Conservation (phyloP, 2,113 vertebrate genomes). For the Esox niger region DNA sequence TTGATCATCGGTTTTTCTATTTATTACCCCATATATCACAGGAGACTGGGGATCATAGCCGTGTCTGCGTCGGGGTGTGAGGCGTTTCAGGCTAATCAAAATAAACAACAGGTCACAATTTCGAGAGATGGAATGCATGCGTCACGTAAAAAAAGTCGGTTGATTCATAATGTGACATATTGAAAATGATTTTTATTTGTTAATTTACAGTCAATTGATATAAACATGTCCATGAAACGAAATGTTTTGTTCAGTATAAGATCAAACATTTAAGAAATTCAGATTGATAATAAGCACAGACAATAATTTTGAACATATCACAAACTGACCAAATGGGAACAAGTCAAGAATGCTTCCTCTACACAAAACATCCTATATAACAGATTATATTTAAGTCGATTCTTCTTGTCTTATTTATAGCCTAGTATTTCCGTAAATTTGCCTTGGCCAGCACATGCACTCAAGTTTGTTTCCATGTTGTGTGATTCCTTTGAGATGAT, state of each 20-base stretch:
- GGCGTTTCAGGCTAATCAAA: background rate
- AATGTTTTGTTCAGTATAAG: conserved; percentile 81
- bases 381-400: conserved; percentile 80
- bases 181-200: conserved; percentile 90
- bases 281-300: conserved; percentile 92
- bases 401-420: conserved; percentile 81
- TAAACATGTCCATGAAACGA: conserved; percentile 88
- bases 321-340: conserved; percentile 94
- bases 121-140: conserved; percentile 2
- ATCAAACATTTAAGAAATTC: conserved; percentile 92
- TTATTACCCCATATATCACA: too few species aligned
- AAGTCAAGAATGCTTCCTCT: conserved; percentile 94
- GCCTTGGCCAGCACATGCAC: conserved; percentile 89
- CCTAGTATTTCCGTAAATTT: conserved; percentile 76
- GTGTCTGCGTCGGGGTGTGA: background rate
- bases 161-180: conserved; percentile 77
- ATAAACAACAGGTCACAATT: background rate
- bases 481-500: conserved; percentile 40
- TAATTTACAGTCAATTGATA: conserved; percentile 88
- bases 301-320: conserved; percentile 89
- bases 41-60: too few species aligned
- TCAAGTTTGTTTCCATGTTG: conserved; percentile 67
- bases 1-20: too few species aligned
- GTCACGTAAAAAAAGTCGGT: conserved; percentile 31
- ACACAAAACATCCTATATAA: conserved; percentile 99